A percentile compares a stretch with the other conserved stretches of the same genome.
phyloP scores from a whole-genome alignment of 1,140 invertebrate species.

The Caenorhabditis latens region DNA sequence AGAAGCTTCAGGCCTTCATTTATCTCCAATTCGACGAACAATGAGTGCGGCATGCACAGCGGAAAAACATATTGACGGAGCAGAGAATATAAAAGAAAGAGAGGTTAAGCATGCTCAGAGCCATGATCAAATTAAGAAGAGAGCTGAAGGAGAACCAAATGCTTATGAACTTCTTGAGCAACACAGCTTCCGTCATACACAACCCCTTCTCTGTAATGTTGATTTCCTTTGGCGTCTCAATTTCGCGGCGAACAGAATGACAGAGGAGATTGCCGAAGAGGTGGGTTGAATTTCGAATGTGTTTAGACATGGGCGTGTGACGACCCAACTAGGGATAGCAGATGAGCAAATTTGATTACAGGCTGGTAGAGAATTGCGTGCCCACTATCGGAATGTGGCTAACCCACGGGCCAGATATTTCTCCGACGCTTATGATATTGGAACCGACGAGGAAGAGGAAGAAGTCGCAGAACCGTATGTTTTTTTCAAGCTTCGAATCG shows the following conservation, averaged over 20 bases:
- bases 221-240: slow-evolving; percentile 67
- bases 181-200: slow-evolving; percentile 62
- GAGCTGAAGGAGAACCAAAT: slow-evolving; percentile 53
- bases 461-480: slow-evolving; percentile 21
- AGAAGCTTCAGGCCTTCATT: slow-evolving; percentile 24
- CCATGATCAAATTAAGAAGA: slow-evolving; percentile 57
- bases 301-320: neutral
- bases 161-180: slow-evolving; percentile 67
- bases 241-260: slow-evolving; percentile 65
- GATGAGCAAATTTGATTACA: slow-evolving; percentile 47
- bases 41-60: slow-evolving; percentile 49
- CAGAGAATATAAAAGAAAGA: slow-evolving; percentile 57
- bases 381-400: slow-evolving; percentile 32
- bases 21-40: slow-evolving; percentile 45
- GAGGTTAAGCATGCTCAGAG: slow-evolving; percentile 49
- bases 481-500: neutral
- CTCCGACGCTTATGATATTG: slow-evolving; percentile 44
- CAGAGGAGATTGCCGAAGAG: slow-evolving; percentile 66
- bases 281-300: neutral
- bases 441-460: slow-evolving; percentile 53
- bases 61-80: slow-evolving; percentile 8
- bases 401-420: slow-evolving; percentile 66
- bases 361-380: slow-evolving; percentile 60
- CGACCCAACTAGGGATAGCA: slow-evolving; percentile 19
- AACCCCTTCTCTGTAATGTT: slow-evolving; percentile 63